Evolutionary conservation across 2,888 invertebrate genomes (phyloP).

Genomic region (Steinernema carpocapsae): DNA sequence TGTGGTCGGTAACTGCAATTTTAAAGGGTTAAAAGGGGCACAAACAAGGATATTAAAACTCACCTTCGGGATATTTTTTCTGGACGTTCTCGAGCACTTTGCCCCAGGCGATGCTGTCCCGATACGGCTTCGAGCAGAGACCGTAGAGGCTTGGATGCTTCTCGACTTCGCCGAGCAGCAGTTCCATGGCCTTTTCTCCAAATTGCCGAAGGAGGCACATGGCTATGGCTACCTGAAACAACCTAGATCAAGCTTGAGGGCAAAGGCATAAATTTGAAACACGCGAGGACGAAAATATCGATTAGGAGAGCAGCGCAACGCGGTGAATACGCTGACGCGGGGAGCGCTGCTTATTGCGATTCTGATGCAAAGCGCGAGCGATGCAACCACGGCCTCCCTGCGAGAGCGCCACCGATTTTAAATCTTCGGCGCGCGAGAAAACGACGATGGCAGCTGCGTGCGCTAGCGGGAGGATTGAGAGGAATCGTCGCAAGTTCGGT

Average conservation of each 20-base stretch:
- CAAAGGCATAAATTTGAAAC: no score
- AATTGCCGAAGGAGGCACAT: slow-evolving; percentile 26
- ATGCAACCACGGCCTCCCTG: not conserved
- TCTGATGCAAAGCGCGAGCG: not conserved
- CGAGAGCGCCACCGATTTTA: no score
- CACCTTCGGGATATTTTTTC: slow-evolving; percentile 9
- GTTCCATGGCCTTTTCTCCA: slow-evolving; percentile 16
- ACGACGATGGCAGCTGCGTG: no score
- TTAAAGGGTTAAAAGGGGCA: not conserved
- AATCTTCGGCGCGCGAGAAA: no score
- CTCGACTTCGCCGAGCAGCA: slow-evolving; percentile 9
- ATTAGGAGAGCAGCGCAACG: slow-evolving; percentile 25
- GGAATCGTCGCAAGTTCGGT: no score
- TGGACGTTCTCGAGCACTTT: slow-evolving; percentile 15
- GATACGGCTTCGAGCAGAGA: slow-evolving; percentile 18
- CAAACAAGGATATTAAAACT: no score
- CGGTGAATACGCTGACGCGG: slow-evolving; percentile 28
- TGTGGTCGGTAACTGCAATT: slow-evolving; percentile 7
- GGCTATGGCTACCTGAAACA: not conserved
- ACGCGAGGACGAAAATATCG: not conserved
- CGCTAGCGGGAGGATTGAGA: no score
- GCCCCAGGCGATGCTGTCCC: slow-evolving; percentile 21
- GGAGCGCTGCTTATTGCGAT: not conserved
- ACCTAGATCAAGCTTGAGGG: not conserved
- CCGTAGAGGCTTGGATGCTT: slow-evolving; percentile 9